Percentiles rank a stretch among this genome's conserved stretches.
Conservation (phyloP, 2,888 invertebrate genomes). For the Ophioninae sp. region DNA sequence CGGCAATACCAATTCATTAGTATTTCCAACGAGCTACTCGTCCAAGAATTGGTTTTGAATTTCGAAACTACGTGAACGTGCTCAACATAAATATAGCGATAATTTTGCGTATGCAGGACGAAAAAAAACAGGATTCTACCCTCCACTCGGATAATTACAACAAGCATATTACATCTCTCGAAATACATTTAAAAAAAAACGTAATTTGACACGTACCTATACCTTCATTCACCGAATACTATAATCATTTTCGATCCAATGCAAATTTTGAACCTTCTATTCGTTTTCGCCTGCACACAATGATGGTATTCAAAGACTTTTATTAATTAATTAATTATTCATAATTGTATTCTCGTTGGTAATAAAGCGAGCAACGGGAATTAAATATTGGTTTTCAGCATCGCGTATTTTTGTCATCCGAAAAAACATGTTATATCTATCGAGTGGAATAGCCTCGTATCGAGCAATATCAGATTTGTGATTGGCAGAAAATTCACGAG, state of each 20-base stretch:
- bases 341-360: background rate
- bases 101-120: background rate
- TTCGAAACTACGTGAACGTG: background rate
- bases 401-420: background rate
- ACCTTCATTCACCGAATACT: background rate
- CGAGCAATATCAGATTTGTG: background rate
- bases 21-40: constrained; percentile 16
- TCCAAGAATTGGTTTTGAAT: background rate
- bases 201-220: background rate
- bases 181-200: constrained; percentile 1
- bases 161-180: background rate
- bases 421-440: background rate
- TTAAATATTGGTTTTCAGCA: background rate
- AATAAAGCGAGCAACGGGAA: background rate
- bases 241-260: background rate
- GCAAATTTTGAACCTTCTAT: background rate
- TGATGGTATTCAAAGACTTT: background rate
- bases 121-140: constrained; percentile 31
- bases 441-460: background rate
- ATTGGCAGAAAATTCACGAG: constrained; percentile 14
- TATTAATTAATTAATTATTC: background rate
- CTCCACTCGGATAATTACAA: constrained; percentile 23
- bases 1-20: constrained; percentile 45
- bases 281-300: background rate
- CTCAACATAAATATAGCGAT: constrained; percentile 5